Evolutionary conservation across 2,113 vertebrate genomes (phyloP).

Genomic region (Picathartes gymnocephalus): DNA sequence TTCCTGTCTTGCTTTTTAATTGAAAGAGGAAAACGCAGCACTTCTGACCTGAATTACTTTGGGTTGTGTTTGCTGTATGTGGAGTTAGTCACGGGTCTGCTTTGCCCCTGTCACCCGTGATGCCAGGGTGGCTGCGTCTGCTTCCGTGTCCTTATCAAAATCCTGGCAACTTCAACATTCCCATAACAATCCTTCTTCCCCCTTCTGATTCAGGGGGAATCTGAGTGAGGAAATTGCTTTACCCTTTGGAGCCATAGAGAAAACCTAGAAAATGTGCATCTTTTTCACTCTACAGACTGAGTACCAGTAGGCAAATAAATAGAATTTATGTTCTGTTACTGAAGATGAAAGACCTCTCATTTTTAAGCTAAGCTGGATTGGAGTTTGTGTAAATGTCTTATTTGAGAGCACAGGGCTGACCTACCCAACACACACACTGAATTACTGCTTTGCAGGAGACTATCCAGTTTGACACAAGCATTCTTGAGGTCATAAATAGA

Average conservation of each 20-base stretch:
- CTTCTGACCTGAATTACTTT: conserved; percentile 1
- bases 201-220: neutral
- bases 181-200: neutral
- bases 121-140: neutral
- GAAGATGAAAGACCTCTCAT: neutral
- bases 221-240: neutral
- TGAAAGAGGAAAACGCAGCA: neutral
- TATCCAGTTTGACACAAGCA: neutral
- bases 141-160: neutral
- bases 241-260: neutral
- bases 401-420: neutral
- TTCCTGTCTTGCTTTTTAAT: conserved; percentile 52
- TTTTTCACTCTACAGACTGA: neutral
- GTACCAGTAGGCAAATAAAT: neutral
- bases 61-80: neutral
- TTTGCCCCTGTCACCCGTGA: neutral
- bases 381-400: neutral
- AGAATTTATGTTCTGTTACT: neutral
- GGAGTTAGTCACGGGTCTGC: neutral
- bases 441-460: neutral
- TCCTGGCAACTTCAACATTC: neutral
- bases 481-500: neutral
- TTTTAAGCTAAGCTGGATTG: neutral
- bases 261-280: neutral
- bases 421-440: rapidly evolving